phyloP scores from a whole-genome alignment of 1,140 invertebrate species.

The Charaxes varanes region DNA sequence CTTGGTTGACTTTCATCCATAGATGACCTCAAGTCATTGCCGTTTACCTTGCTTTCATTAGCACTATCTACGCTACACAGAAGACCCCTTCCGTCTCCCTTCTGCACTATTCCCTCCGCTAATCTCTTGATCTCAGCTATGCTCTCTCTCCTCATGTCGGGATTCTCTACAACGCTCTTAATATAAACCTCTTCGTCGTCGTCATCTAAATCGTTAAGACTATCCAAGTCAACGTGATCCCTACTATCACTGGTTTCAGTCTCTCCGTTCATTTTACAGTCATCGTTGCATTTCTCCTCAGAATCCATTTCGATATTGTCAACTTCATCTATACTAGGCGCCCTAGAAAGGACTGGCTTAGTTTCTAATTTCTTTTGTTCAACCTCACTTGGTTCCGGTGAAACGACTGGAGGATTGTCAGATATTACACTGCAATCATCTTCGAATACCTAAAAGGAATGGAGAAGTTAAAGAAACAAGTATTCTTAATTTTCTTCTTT shows the following conservation, averaged over 20 bases:
- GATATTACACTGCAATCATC: constrained; percentile 75
- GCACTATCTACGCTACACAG: constrained; percentile 61
- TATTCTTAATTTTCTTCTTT: too few species aligned
- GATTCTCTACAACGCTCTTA: constrained; percentile 62
- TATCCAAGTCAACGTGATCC: constrained; percentile 47
- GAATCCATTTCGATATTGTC: constrained; percentile 70
- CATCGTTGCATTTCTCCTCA: constrained; percentile 43
- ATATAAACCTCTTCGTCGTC: constrained; percentile 50
- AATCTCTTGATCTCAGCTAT: constrained; percentile 66
- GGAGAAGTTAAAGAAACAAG: too few species aligned
- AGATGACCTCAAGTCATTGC: constrained; percentile 40
- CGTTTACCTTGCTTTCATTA: constrained; percentile 46
- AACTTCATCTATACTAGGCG: constrained; percentile 63
- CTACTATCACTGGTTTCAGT: constrained; percentile 53
- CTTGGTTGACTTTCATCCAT: constrained; percentile 36
- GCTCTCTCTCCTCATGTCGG: constrained; percentile 61
- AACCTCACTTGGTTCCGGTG: constrained; percentile 62
- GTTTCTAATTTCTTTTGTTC: constrained; percentile 58
- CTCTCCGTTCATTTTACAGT: constrained; percentile 53
- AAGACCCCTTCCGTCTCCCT: constrained; percentile 51
- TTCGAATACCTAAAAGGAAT: constrained; percentile 72
- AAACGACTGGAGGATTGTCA: constrained; percentile 70
- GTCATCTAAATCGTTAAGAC: constrained; percentile 48
- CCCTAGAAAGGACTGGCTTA: constrained; percentile 54
- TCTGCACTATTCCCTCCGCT: constrained; percentile 66